Conservation (phyloP, 2,113 vertebrate species). For the Hipposideros armiger region DNA sequence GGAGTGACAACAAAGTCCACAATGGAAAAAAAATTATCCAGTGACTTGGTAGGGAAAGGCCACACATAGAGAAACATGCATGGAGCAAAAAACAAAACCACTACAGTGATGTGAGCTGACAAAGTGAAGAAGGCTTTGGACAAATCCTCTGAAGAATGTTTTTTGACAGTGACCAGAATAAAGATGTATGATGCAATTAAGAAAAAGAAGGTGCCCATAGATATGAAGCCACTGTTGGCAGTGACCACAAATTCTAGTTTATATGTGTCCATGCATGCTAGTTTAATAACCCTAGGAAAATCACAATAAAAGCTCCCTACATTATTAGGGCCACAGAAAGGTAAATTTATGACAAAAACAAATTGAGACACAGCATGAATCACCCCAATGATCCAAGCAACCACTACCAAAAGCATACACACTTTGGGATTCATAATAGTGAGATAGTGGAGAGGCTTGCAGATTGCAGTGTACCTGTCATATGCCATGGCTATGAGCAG, state of each 20-base stretch:
- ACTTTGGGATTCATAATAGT: slow-evolving; percentile 72
- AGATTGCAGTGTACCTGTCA: slow-evolving; percentile 79
- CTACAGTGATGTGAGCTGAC: slow-evolving; percentile 73
- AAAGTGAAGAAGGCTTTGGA: slow-evolving; percentile 77
- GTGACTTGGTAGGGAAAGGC: slow-evolving; percentile 71
- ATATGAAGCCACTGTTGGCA: slow-evolving; percentile 81
- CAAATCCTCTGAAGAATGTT: slow-evolving; percentile 73
- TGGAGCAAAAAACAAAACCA: slow-evolving; percentile 78
- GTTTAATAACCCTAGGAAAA: slow-evolving; percentile 79
- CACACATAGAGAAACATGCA: slow-evolving; percentile 80
- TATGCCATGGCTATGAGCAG: slow-evolving; percentile 78
- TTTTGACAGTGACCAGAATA: slow-evolving; percentile 70
- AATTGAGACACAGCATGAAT: slow-evolving; percentile 79
- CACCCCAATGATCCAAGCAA: slow-evolving; percentile 66
- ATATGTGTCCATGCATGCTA: slow-evolving; percentile 73
- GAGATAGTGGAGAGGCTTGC: slow-evolving; percentile 78
- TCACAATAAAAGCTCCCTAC: slow-evolving; percentile 81
- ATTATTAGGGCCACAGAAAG: slow-evolving; percentile 78
- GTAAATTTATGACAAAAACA: slow-evolving; percentile 77
- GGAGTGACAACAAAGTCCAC: slow-evolving; percentile 81
- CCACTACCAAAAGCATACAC: slow-evolving; percentile 46
- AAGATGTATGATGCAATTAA: slow-evolving; percentile 75
- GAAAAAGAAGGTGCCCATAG: slow-evolving; percentile 76
- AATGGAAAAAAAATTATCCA: slow-evolving; percentile 80
- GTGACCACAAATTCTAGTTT: slow-evolving; percentile 77